Percentiles rank a stretch among this genome's conserved stretches.
Evolutionary conservation across 2,797 vertebrate genomes (phyloP).

Genomic region (Tokudaia muenninki): DNA sequence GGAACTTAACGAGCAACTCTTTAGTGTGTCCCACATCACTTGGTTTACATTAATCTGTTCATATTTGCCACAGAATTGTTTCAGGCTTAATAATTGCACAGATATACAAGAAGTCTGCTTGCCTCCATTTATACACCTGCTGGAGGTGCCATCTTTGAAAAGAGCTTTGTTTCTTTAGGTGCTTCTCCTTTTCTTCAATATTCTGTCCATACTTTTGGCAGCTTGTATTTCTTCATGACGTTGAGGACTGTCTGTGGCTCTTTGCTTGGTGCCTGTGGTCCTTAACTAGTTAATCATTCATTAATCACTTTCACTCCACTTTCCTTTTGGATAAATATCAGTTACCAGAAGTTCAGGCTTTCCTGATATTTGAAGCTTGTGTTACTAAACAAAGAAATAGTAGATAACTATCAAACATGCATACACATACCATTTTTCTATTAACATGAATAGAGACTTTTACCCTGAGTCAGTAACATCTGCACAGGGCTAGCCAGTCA

Average conservation of each 20-base stretch:
- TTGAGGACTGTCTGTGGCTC: background rate
- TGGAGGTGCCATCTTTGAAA: background rate
- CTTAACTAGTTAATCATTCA: background rate
- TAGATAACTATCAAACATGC: background rate
- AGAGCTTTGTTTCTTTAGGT: background rate
- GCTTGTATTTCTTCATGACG: background rate
- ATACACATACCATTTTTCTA: background rate
- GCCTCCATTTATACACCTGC: background rate
- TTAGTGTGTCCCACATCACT: background rate
- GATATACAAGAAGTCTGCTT: background rate
- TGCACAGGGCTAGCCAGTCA: background rate
- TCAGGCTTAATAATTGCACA: background rate
- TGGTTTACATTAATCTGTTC: background rate
- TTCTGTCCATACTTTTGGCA: background rate
- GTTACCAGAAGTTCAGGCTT: background rate
- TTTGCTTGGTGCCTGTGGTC: background rate
- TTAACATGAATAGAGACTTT: constrained; percentile 6
- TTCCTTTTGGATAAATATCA: background rate
- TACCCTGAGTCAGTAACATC: background rate
- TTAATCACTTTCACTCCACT: background rate
- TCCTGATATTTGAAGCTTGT: background rate
- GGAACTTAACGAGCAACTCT: background rate
- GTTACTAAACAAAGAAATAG: background rate
- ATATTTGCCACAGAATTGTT: background rate
- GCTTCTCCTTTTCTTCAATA: constrained; percentile 6